phyloP scores from a whole-genome alignment of 2,113 vertebrate genomes.

The Oreochromis niloticus region DNA sequence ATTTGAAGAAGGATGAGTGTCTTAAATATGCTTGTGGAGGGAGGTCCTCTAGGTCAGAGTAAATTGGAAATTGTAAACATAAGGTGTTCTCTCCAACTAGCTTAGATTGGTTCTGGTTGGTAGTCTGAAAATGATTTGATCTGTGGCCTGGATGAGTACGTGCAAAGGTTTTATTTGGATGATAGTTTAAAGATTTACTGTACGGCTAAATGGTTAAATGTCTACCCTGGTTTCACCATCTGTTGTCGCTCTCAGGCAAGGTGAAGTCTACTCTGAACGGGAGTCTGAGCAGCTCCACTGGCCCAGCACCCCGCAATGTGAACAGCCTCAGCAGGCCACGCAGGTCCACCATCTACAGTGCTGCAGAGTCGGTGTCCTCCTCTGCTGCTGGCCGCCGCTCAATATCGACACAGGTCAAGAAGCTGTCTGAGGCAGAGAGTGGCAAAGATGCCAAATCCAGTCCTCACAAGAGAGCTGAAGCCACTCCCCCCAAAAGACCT shows the following conservation, averaged over 20 bases:
- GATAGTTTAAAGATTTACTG: neutral
- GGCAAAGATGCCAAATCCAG: conserved; percentile 29
- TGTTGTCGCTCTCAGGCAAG: conserved; percentile 50
- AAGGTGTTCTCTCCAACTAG: neutral
- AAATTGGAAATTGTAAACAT: neutral
- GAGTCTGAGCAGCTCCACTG: conserved; percentile 34
- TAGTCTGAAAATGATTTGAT: neutral
- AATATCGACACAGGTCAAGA: conserved; percentile 38
- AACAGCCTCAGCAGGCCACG: conserved; percentile 15
- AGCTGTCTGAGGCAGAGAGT: conserved; percentile 29
- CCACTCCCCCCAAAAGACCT: neutral
- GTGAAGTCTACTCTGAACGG: conserved; percentile 49
- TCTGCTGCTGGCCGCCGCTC: conserved; percentile 1
- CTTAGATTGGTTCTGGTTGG: neutral
- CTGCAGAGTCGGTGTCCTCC: neutral
- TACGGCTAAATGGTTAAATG: neutral
- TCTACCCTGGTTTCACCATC: neutral
- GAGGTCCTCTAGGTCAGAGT: neutral
- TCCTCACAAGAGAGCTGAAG: conserved; percentile 40
- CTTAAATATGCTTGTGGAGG: neutral
- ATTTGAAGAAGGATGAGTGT: neutral
- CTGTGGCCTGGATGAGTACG: neutral
- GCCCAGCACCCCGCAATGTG: neutral
- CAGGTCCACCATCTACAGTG: conserved; percentile 16
- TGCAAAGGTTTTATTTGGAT: neutral